Evolutionary conservation across 2,113 vertebrate genomes (phyloP).

Genomic region (Petaurus breviceps): DNA sequence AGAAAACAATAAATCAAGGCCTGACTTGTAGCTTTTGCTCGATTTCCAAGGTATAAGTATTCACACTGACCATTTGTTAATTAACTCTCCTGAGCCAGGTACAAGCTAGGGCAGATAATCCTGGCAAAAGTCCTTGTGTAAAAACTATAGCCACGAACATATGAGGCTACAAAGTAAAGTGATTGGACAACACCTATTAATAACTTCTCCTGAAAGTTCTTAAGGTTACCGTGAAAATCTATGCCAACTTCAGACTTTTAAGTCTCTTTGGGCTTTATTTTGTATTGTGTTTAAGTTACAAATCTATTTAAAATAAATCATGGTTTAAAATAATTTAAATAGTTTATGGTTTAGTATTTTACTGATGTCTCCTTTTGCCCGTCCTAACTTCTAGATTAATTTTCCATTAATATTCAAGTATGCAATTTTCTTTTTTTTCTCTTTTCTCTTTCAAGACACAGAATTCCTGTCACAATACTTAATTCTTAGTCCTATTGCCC

Average conservation of each 20-base stretch:
- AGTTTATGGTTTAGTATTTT: background rate
- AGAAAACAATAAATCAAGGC: background rate
- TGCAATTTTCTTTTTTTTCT: background rate
- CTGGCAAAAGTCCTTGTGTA: background rate
- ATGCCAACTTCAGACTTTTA: background rate
- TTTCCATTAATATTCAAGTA: background rate
- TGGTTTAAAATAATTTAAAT: too few species aligned
- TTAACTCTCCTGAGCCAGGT: background rate
- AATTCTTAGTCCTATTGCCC: background rate
- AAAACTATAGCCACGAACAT: background rate
- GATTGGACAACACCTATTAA: background rate
- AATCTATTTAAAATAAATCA: background rate
- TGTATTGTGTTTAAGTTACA: background rate
- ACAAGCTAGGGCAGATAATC: background rate
- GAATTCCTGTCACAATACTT: background rate
- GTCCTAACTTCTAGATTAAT: background rate
- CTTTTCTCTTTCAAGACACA: background rate
- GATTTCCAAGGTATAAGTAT: background rate
- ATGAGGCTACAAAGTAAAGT: background rate
- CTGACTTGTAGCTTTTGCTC: background rate
- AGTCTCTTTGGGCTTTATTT: background rate
- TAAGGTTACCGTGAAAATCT: background rate
- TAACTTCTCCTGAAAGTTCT: background rate
- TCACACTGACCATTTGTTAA: background rate
- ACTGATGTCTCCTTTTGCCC: background rate